phyloP scores from a whole-genome alignment of 2,113 vertebrate species.

The Cheilinus undulatus region DNA sequence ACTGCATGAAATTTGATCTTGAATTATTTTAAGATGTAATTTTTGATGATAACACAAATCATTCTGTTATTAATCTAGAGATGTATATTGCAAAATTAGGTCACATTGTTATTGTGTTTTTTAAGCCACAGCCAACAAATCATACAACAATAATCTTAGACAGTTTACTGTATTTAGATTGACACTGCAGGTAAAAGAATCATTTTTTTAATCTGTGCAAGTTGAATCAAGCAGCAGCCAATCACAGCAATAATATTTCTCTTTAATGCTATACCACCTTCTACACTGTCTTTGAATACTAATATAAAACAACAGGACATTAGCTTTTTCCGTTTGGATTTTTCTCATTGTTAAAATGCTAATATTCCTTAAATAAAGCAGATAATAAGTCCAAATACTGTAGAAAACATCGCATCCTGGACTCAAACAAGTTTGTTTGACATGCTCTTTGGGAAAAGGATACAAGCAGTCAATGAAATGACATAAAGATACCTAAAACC shows the following conservation, averaged over 20 bases:
- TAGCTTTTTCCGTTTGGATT: no score
- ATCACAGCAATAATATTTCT: background rate
- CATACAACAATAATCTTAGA: background rate
- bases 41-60: background rate
- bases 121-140: no score
- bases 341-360: no score
- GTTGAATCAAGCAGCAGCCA: background rate
- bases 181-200: no score
- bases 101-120: background rate
- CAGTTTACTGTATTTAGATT: no score
- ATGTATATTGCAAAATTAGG: background rate
- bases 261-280: background rate
- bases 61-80: background rate
- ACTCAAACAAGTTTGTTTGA: no score
- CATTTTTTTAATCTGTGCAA: background rate
- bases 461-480: no score
- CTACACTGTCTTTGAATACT: background rate
- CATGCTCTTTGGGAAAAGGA: no score
- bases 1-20: conserved; percentile 33
- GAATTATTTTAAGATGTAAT: background rate
- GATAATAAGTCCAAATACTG: no score
- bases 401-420: no score
- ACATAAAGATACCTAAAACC: no score
- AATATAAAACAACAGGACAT: background rate
- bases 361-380: no score